These are phyloP conservation scores for Anabas testudineus DNA, from an alignment of 2,797 vertebrate species.

Conservation along the genomic window DNA sequence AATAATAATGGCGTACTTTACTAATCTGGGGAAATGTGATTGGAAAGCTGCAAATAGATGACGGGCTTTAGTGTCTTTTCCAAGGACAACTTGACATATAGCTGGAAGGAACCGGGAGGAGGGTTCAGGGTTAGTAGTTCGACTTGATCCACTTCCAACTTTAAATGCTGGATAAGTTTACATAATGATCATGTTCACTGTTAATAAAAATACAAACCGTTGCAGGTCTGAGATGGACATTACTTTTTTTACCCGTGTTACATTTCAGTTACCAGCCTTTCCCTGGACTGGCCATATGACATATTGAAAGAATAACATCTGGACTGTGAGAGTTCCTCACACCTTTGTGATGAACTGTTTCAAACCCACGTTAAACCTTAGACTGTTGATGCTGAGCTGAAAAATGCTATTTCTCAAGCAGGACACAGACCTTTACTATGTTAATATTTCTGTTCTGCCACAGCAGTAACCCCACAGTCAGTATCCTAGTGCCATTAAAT, in stretches of 20 bases:
- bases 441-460: conserved; percentile 36
- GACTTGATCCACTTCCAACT: too few relatives aligned
- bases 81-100: too few relatives aligned
- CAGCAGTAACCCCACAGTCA: conserved; percentile 29
- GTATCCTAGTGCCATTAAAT: conserved; percentile 47
- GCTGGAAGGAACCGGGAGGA: too few relatives aligned
- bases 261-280: conserved; percentile 15
- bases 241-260: not conserved
- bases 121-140: too few relatives aligned
- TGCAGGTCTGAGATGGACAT: too few relatives aligned
- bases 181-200: too few relatives aligned
- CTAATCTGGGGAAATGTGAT: too few relatives aligned
- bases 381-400: conserved; percentile 10
- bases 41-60: too few relatives aligned
- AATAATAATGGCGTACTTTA: too few relatives aligned
- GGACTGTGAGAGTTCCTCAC: conserved; percentile 31
- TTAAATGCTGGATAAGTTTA: too few relatives aligned
- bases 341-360: conserved; percentile 26
- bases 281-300: conserved; percentile 12
- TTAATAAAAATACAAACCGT: too few relatives aligned
- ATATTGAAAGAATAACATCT: conserved; percentile 42
- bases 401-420: conserved; percentile 37
- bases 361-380: conserved; percentile 19
- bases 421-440: conserved; percentile 49
- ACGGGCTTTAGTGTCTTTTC: too few relatives aligned